Conservation (phyloP, 2,797 vertebrate species). For the Acanthurus lineatus region DNA sequence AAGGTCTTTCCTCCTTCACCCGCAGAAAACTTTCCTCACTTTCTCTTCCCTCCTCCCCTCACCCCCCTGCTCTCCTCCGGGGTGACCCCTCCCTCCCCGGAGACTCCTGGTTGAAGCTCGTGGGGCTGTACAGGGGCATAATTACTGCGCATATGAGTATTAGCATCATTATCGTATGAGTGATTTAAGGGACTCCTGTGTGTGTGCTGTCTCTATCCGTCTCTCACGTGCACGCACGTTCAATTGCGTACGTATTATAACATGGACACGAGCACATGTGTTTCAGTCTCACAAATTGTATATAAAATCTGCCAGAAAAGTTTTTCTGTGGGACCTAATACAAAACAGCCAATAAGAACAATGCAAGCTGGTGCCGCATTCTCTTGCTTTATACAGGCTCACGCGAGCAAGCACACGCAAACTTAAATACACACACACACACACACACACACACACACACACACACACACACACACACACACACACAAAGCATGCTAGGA, state of each 20-base stretch:
- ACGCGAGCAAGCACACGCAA: no score
- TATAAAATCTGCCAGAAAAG: no score
- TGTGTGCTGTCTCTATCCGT: slow-evolving; percentile 3
- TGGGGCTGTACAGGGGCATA: slow-evolving; percentile 33
- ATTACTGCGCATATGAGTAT: slow-evolving; percentile 48
- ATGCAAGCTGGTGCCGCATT: slow-evolving; percentile 17
- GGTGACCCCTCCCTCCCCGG: slow-evolving; percentile 39
- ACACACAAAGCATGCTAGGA: slow-evolving; percentile 78
- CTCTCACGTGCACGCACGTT: background rate
- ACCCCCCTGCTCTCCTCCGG: slow-evolving; percentile 22
- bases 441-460: slow-evolving; percentile 27
- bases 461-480: slow-evolving; percentile 36
- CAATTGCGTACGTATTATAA: no score
- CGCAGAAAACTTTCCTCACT: slow-evolving; percentile 64
- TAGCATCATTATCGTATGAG: slow-evolving; percentile 28
- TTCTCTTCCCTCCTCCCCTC: slow-evolving; percentile 58
- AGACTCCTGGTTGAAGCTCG: slow-evolving; percentile 23
- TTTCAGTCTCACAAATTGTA: no score
- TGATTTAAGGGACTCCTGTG: slow-evolving; percentile 46
- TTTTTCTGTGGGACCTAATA: no score
- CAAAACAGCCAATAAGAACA: slow-evolving; percentile 12
- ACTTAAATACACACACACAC: background rate
- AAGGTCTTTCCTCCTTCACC: slow-evolving; percentile 56
- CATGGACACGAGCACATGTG: no score
- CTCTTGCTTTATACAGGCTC: background rate